phyloP scores from a whole-genome alignment of 2,113 vertebrate species.

The Calidris pygmaea region DNA sequence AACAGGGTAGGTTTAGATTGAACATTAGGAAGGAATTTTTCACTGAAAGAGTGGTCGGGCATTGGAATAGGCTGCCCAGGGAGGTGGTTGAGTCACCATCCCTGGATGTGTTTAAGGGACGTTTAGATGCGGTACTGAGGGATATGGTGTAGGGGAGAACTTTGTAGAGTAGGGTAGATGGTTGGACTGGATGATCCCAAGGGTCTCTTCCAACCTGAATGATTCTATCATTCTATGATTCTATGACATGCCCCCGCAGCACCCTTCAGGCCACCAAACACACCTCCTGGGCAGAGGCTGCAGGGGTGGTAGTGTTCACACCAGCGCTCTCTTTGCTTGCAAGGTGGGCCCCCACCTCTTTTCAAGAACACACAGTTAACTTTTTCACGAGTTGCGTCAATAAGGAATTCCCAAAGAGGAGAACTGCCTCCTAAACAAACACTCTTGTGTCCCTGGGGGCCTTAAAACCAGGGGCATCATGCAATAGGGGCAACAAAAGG shows the following conservation, averaged over 20 bases:
- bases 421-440: background rate
- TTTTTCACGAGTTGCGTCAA: background rate
- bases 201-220: no score
- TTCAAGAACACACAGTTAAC: background rate
- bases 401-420: background rate
- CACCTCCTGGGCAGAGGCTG: background rate
- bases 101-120: no score
- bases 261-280: background rate
- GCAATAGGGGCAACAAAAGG: background rate
- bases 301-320: rapidly evolving
- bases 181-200: no score
- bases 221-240: no score
- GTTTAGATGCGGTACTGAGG: no score
- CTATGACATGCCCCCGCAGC: background rate
- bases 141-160: no score
- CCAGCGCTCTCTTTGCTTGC: background rate
- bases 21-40: no score
- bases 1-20: no score
- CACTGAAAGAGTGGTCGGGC: no score
- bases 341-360: background rate
- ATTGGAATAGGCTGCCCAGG: no score
- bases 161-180: no score
- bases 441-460: rapidly evolving
- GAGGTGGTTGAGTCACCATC: no score
- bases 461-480: background rate